Conservation (phyloP, 2,113 vertebrate species). For the Elgaria multicarinata region DNA sequence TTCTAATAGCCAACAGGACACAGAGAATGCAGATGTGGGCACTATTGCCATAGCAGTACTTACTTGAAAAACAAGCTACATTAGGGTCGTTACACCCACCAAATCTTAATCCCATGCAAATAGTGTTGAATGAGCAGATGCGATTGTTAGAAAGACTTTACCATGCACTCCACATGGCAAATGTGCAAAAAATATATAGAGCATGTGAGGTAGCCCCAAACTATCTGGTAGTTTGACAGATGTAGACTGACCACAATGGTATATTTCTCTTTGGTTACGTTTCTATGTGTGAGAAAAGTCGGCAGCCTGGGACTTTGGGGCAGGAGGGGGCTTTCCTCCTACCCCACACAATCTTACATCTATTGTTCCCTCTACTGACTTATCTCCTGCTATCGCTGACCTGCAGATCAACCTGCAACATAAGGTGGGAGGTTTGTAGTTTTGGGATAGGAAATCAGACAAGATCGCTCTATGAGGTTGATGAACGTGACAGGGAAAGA, state of each 20-base stretch:
- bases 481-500: background rate
- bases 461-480: background rate
- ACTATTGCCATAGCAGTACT: slow-evolving; percentile 50
- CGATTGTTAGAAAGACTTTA: background rate
- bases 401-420: background rate
- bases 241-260: background rate
- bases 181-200: background rate
- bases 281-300: slow-evolving; percentile 4
- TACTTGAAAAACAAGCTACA: slow-evolving; percentile 62
- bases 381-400: background rate
- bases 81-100: background rate
- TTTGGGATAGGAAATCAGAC: background rate
- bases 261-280: background rate
- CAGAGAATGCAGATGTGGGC: slow-evolving; percentile 62
- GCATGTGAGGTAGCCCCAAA: background rate
- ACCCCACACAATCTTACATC: background rate
- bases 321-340: background rate
- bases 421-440: slow-evolving; percentile 3
- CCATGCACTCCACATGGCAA: background rate
- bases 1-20: slow-evolving; percentile 56
- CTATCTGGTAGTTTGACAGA: slow-evolving; percentile 45
- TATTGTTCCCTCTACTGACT: background rate
- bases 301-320: slow-evolving; percentile 21
- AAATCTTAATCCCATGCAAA: background rate
- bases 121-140: background rate